Base-by-base conservation (phyloP, 2,797 vertebrate genomes). In the Echiichthys vipera region DNA sequence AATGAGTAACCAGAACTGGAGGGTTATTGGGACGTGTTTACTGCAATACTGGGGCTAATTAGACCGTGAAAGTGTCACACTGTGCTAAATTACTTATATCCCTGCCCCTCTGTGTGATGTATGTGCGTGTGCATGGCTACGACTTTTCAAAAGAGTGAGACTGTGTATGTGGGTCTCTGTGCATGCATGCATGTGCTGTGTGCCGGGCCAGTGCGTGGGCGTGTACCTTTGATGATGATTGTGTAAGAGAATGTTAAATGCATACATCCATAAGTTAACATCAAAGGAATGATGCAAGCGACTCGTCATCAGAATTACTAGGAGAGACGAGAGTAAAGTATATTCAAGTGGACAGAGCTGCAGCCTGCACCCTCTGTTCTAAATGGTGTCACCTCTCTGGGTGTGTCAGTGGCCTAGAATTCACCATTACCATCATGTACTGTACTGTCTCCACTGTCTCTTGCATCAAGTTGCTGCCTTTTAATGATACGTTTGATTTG, bases 11-110 rank as follows among this genome's bases (percentile, higher is more conserved):
- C 81, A 71, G 86, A 88, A 84, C 77, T 80, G 75, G 56, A 59
- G 83, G 90, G 88, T 91, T 89, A 91, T 75, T 54, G 80, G 89
- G 83, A 90, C 69, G 73, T 90, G 88, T 92, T 93, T 93, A 88
- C 91, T 90, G 89, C 87, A 90, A 91, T 88, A 83, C 70, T 84
- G 85, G 87, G 81, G 91, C 85, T 92, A 88, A 92, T 92, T 91
- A 90, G 87, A 89, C 90, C 68, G 86, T 91, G 88, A 93, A 93
- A 92, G 92, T 93, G 89, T 92, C 84, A 85, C 88, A 65, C 75
- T 79, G 69, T 79, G 76, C 86, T 92, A 74, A 92, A 93, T 93
- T 88, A 89, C 90, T 92, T 87, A 88, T 87, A 61, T 78, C 74
- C 66, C 49, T 49, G 65, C 65, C 72, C 66, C 58, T 74, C 30